Evolutionary conservation across 1,140 invertebrate species (phyloP).

Genomic region (Magallana ariakensis): DNA sequence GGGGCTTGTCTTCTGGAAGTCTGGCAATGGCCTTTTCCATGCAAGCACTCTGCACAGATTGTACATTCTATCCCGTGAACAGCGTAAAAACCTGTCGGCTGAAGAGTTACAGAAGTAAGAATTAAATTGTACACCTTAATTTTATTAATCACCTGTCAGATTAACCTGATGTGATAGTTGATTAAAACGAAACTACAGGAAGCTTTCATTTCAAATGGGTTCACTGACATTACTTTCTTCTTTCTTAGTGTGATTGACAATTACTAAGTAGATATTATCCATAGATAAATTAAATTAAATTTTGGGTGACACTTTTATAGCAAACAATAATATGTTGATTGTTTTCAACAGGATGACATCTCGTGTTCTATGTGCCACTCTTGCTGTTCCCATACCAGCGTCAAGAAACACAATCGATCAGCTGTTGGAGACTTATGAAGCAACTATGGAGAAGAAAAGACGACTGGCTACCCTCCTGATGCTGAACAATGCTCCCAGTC

Average conservation of each 20-base stretch:
- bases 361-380: conserved; percentile 92
- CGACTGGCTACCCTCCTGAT: conserved; percentile 93
- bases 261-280: too few relatives aligned
- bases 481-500: conserved; percentile 92
- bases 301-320: too few relatives aligned
- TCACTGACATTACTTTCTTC: too few relatives aligned
- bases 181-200: too few relatives aligned
- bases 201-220: too few relatives aligned
- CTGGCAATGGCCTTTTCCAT: conserved; percentile 98
- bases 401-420: conserved; percentile 97
- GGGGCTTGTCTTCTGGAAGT: conserved; percentile 99
- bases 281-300: too few relatives aligned
- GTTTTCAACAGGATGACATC: conserved; percentile 90
- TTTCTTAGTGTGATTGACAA: too few relatives aligned
- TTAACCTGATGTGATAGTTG: too few relatives aligned
- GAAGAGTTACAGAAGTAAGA: conserved; percentile 92
- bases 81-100: conserved; percentile 97
- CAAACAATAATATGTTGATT: too few relatives aligned
- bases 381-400: conserved; percentile 96
- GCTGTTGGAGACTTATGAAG: conserved; percentile 97
- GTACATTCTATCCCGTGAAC: conserved; percentile 94
- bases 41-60: conserved; percentile 96
- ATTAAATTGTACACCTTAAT: too few relatives aligned
- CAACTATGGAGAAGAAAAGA: conserved; percentile 94
- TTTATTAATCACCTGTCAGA: too few relatives aligned